These are phyloP conservation scores for Myiothlypis chrysogaster DNA, from an alignment of 2,797 vertebrate genomes.

Conservation along the genomic window DNA sequence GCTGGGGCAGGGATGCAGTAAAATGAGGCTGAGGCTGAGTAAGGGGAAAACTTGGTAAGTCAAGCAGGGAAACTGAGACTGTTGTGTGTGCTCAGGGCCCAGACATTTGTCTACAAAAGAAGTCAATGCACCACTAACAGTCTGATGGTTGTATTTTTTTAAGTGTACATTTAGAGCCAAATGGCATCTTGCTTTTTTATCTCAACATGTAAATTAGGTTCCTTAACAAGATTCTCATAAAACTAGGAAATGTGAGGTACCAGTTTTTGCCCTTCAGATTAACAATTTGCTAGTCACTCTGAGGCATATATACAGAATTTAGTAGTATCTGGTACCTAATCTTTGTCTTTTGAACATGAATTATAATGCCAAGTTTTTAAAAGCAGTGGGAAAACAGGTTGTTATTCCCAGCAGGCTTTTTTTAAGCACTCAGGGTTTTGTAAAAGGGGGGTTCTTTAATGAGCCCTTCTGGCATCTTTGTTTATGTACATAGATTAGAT, in stretches of 20 bases:
- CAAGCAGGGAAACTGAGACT: neutral
- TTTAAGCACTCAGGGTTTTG: neutral
- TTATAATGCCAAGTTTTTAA: neutral
- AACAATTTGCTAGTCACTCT: neutral
- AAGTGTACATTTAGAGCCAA: neutral
- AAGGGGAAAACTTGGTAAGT: rapidly evolving
- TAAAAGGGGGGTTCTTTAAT: neutral
- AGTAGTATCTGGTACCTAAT: neutral
- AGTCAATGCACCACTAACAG: neutral
- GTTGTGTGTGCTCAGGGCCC: neutral
- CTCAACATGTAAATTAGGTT: neutral
- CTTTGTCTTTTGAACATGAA: neutral
- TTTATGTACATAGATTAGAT: neutral
- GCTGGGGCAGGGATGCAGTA: neutral
- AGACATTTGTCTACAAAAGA: neutral
- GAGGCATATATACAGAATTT: neutral
- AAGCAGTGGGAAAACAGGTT: neutral
- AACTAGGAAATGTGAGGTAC: neutral
- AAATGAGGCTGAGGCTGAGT: neutral
- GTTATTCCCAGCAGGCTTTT: neutral
- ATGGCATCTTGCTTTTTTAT: neutral
- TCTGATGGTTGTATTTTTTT: neutral
- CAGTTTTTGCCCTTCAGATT: neutral
- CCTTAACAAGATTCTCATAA: neutral
- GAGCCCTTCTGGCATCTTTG: neutral